Conservation (phyloP, 1,140 invertebrate species). For the Drosophila saltans region DNA sequence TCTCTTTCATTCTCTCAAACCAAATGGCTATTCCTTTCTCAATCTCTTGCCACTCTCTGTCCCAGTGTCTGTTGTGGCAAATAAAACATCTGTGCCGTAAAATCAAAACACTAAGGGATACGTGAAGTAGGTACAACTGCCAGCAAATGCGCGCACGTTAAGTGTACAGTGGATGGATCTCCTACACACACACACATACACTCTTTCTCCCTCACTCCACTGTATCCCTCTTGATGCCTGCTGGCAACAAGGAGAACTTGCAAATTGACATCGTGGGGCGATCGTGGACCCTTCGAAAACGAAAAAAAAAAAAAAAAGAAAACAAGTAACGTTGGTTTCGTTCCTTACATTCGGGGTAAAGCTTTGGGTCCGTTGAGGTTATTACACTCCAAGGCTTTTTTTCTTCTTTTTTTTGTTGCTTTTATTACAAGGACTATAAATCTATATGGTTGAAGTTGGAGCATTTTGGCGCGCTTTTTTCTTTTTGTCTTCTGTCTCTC, state of each 20-base stretch:
- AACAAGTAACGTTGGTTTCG: conserved; percentile 48
- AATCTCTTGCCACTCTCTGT: too few relatives aligned
- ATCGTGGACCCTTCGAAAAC: conserved; percentile 58
- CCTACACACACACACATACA: conserved; percentile 40
- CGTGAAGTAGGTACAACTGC: conserved; percentile 23
- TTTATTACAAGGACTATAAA: conserved; percentile 51
- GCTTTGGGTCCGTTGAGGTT: conserved; percentile 20
- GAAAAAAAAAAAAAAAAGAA: conserved; percentile 24
- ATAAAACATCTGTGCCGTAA: conserved; percentile 78
- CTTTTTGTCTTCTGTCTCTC: not conserved
- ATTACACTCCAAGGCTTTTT: conserved; percentile 29
- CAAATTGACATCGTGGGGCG: conserved; percentile 70
- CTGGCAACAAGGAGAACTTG: conserved; percentile 54
- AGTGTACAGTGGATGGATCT: conserved; percentile 34
- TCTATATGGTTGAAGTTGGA: not conserved
- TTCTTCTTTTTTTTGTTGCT: conserved; percentile 15
- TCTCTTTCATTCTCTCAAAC: not conserved
- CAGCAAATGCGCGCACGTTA: too few relatives aligned
- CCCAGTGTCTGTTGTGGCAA: conserved; percentile 40
- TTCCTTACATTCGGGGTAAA: conserved; percentile 22
- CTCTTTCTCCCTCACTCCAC: not conserved
- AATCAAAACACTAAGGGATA: conserved; percentile 71
- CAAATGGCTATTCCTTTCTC: conserved; percentile 5
- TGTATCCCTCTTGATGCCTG: not conserved
- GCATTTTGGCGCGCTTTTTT: conserved; percentile 16